These are phyloP conservation scores for Mesaphorura yosii DNA, from an alignment of 1,140 invertebrate species.

Conservation along the genomic window DNA sequence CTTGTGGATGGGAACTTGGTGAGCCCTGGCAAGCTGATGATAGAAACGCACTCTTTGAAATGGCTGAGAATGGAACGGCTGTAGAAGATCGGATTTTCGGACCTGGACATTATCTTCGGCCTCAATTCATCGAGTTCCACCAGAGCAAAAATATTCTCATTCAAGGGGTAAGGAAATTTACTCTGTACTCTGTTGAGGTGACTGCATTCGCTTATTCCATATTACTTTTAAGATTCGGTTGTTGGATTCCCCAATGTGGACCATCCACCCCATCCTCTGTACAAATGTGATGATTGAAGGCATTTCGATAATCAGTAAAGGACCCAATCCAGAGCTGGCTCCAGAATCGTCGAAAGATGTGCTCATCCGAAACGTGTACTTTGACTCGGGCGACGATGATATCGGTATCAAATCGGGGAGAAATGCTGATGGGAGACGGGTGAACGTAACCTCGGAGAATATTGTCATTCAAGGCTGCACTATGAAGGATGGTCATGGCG, in stretches of 20 bases:
- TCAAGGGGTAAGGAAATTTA: too few relatives aligned
- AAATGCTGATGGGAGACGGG: constrained; percentile 4
- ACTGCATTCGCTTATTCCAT: too few relatives aligned
- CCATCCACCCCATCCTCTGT: constrained; percentile 5
- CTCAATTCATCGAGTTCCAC: constrained; percentile 5
- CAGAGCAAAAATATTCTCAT: constrained; percentile 7
- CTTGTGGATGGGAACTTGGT: not conserved
- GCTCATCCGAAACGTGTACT: constrained; percentile 3
- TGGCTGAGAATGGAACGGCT: not conserved
- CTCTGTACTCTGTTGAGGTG: too few relatives aligned
- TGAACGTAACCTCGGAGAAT: constrained; percentile 8
- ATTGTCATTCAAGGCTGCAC: too few relatives aligned
- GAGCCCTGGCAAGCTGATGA: not conserved
- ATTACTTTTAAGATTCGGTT: too few relatives aligned
- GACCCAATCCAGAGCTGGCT: constrained; percentile 7
- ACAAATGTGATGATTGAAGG: constrained; percentile 7
- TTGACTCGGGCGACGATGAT: constrained; percentile 2
- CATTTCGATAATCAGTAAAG: not conserved
- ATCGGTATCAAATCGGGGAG: constrained; percentile 11
- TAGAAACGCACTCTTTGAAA: not conserved
- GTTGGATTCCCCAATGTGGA: constrained; percentile 11
- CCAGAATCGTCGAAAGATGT: constrained; percentile 11
- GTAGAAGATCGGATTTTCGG: constrained; percentile 9
- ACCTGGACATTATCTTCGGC: constrained; percentile 8
- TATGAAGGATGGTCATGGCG: constrained; percentile 12